Evolutionary conservation across 2,797 vertebrate genomes (phyloP).

Genomic region (Silurus lanzhouensis): DNA sequence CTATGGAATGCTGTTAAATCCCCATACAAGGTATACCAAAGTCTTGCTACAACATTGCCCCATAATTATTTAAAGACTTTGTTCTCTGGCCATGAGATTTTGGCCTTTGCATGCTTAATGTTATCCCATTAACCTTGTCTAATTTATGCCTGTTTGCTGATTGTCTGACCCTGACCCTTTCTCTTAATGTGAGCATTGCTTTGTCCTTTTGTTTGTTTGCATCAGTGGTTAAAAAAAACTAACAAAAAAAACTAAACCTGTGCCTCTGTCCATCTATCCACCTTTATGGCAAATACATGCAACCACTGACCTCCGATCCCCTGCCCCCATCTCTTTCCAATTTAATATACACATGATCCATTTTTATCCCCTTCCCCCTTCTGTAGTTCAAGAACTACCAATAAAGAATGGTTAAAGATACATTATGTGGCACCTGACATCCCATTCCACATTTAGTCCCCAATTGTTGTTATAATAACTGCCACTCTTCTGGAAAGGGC

Average conservation of each 20-base stretch:
- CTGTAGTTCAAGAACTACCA: neutral
- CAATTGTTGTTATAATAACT: no score
- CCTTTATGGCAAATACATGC: neutral
- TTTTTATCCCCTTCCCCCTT: neutral
- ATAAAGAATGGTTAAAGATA: neutral
- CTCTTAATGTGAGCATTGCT: neutral
- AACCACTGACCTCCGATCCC: neutral
- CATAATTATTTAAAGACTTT: neutral
- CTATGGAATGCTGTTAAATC: neutral
- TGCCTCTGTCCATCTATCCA: neutral
- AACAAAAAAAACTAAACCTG: neutral
- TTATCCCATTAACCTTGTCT: constrained; percentile 7
- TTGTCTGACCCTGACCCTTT: neutral
- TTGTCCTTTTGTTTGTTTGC: neutral
- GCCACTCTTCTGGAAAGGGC: no score
- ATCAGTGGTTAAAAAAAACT: neutral
- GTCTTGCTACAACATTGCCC: neutral
- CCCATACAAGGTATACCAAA: neutral
- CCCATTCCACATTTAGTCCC: no score
- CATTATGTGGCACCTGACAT: no score
- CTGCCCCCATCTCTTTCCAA: neutral
- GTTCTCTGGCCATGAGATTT: neutral
- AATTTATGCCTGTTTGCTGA: constrained; percentile 18
- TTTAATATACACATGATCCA: neutral
- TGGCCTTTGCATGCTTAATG: constrained; percentile 14